These are phyloP conservation scores for Mycetomoellerius zeteki DNA, from an alignment of 1,140 invertebrate genomes.

Conservation along the genomic window DNA sequence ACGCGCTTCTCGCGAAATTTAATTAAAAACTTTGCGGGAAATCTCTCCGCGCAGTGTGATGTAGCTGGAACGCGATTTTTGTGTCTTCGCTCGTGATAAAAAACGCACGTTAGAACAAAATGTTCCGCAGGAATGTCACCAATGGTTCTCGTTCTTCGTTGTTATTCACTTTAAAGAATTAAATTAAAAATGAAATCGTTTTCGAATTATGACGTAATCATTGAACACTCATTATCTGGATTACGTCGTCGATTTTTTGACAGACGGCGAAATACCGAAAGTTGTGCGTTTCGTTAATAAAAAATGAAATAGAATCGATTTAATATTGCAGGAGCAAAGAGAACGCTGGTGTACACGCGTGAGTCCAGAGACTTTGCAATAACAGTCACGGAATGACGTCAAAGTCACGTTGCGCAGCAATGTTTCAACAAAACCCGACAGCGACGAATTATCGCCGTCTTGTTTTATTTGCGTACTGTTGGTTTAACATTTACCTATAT, in stretches of 20 bases:
- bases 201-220: slow-evolving; percentile 31
- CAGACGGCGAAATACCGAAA: not conserved
- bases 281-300: not conserved
- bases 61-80: slow-evolving; percentile 24
- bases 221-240: slow-evolving; percentile 56
- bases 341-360: not conserved
- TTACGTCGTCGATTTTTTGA: slow-evolving; percentile 55
- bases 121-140: not conserved
- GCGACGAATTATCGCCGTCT: not conserved
- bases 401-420: slow-evolving; percentile 27
- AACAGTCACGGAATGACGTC: slow-evolving; percentile 33
- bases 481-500: not conserved
- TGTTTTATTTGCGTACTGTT: slow-evolving; percentile 1
- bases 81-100: slow-evolving; percentile 5
- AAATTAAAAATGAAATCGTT: slow-evolving; percentile 44
- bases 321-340: slow-evolving; percentile 3
- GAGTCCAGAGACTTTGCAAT: not conserved
- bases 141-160: not conserved
- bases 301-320: slow-evolving; percentile 21
- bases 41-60: slow-evolving; percentile 24
- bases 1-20: slow-evolving; percentile 44
- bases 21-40: slow-evolving; percentile 59
- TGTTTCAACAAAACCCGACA: slow-evolving; percentile 14
- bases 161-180: slow-evolving; percentile 47
- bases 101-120: not conserved